These are phyloP conservation scores for Chionomys nivalis DNA, from an alignment of 2,113 vertebrate species.

Conservation along the genomic window DNA sequence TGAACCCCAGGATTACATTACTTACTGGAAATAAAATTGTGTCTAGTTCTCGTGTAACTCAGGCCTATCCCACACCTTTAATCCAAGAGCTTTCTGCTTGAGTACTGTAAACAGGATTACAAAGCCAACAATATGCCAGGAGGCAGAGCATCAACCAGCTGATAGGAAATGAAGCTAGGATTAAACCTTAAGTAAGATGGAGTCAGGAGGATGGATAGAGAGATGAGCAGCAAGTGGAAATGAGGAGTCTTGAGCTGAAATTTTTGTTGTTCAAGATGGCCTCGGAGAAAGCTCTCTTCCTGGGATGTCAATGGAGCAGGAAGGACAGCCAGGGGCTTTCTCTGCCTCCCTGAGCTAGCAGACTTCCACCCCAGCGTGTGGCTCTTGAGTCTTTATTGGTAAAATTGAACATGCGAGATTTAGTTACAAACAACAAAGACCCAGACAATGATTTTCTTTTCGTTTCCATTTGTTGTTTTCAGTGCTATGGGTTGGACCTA, in stretches of 20 bases:
- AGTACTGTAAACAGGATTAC: not conserved
- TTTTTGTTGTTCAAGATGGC: not conserved
- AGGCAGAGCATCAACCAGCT: not conserved
- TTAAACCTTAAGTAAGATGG: not conserved
- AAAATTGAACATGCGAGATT: not conserved
- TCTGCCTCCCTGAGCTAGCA: not conserved
- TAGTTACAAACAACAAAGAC: not conserved
- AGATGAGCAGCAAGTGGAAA: not conserved
- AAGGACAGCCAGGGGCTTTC: not conserved
- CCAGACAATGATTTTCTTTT: not conserved
- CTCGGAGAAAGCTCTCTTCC: not conserved
- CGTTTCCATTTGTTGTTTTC: not conserved
- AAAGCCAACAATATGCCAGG: not conserved
- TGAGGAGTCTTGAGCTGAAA: not conserved
- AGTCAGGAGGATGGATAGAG: not conserved
- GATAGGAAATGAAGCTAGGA: not conserved
- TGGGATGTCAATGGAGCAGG: not conserved
- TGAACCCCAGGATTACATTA: not conserved
- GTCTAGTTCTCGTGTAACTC: not conserved
- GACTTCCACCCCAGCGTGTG: not conserved
- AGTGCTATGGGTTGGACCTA: not conserved
- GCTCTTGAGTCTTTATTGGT: not conserved
- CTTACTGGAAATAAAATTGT: not conserved
- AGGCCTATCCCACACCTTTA: not conserved
- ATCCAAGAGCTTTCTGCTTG: not conserved